Percentiles rank a stretch among this genome's conserved stretches.
These are phyloP conservation scores for Drosophila birchii DNA, from an alignment of 2,888 invertebrate genomes.

Conservation along the genomic window DNA sequence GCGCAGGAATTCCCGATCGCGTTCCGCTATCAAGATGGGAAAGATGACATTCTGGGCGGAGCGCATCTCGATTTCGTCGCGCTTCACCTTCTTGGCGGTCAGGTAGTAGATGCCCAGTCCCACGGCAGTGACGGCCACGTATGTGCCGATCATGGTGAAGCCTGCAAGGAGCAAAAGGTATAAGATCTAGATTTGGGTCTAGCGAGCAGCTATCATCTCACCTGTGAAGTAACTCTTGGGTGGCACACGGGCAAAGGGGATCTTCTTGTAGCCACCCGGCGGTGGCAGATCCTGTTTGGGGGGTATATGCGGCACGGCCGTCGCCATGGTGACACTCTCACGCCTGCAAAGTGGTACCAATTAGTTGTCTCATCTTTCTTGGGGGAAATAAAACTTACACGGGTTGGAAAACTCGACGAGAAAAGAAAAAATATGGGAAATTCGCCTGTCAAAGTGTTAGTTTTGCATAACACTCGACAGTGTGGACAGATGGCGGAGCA, in stretches of 20 bases:
- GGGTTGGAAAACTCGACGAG: conserved; percentile 1
- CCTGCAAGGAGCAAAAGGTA: conserved; percentile 84
- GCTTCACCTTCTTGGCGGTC: conserved; percentile 86
- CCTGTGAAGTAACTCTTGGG: conserved; percentile 90
- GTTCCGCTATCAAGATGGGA: conserved; percentile 92
- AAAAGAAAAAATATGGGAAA: conserved; percentile 17
- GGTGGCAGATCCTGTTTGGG: conserved; percentile 96
- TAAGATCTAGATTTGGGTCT: background rate
- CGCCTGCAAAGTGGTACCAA: conserved; percentile 36
- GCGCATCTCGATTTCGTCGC: conserved; percentile 89
- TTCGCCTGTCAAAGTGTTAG: conserved; percentile 1
- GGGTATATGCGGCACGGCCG: conserved; percentile 77
- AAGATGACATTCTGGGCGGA: conserved; percentile 91
- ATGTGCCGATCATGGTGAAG: conserved; percentile 87
- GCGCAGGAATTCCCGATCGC: conserved; percentile 93
- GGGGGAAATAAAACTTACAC: conserved; percentile 49
- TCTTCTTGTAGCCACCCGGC: conserved; percentile 93
- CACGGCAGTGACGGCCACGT: conserved; percentile 86
- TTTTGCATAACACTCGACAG: conserved; percentile 16
- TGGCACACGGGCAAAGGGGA: conserved; percentile 89
- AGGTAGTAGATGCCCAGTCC: conserved; percentile 87
- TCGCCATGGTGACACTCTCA: conserved; percentile 59
- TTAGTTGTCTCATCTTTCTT: background rate
- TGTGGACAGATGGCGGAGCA: background rate
- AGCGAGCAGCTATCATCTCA: conserved; percentile 81